Percentiles rank a stretch among this genome's conserved stretches.
Conservation (phyloP, 2,888 invertebrate genomes). For the Melinopterus prodromus region DNA sequence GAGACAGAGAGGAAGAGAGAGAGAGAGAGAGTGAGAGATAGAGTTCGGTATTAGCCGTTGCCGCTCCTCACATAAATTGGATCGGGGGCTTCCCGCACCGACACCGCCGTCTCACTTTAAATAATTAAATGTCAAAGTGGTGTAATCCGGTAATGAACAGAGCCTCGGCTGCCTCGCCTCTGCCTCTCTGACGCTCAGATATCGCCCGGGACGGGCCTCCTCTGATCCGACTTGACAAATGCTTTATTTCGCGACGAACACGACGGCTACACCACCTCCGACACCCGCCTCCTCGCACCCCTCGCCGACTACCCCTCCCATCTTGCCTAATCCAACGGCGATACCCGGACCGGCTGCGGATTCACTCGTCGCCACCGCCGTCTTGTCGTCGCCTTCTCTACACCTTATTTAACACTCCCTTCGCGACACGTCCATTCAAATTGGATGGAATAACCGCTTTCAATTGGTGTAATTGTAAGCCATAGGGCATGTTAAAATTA, state of each 20-base stretch:
- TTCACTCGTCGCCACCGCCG: neutral
- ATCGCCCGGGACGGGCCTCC: constrained; percentile 48
- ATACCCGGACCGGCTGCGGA: neutral
- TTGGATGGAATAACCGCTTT: neutral
- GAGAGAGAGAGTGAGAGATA: neutral
- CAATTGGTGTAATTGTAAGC: neutral
- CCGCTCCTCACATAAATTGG: constrained; percentile 55
- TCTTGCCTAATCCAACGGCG: neutral
- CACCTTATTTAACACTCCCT: neutral
- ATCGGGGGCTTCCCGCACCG: constrained; percentile 50
- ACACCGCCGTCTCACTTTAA: constrained; percentile 55
- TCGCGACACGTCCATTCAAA: neutral
- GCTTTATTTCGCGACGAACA: constrained; percentile 42
- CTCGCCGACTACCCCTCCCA: neutral
- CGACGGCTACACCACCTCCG: neutral
- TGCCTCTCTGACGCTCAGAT: constrained; percentile 52
- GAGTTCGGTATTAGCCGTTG: constrained; percentile 44
- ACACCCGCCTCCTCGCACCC: neutral
- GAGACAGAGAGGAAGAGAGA: constrained; percentile 43
- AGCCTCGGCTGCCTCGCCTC: constrained; percentile 51
- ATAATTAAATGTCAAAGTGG: constrained; percentile 60
- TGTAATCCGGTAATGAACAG: constrained; percentile 57
- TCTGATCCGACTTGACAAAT: constrained; percentile 55
- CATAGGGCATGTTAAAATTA: neutral
- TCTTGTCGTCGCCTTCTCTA: neutral